Evolutionary conservation across 2,797 vertebrate genomes (phyloP).

Genomic region (Amazona ochrocephala): DNA sequence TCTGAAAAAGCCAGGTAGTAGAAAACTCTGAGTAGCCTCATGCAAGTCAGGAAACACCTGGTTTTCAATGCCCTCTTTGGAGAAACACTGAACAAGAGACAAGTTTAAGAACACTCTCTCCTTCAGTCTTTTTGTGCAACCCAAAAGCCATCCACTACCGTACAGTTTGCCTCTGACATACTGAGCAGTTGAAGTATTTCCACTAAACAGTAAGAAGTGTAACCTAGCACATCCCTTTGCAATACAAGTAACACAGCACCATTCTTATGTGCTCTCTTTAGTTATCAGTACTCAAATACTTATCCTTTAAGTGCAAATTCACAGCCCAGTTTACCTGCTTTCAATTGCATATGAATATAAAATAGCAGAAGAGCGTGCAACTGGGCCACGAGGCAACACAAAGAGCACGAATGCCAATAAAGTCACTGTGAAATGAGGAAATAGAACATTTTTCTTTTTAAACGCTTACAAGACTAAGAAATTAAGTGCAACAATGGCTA

Average conservation of each 20-base stretch:
- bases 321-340: not conserved
- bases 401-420: not conserved
- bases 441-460: fast-evolving
- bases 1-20: not conserved
- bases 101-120: not conserved
- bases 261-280: not conserved
- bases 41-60: not conserved
- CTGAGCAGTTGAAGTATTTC: not conserved
- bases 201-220: not conserved
- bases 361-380: not conserved
- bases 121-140: not conserved
- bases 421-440: not conserved
- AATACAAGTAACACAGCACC: fast-evolving
- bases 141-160: not conserved
- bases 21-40: not conserved
- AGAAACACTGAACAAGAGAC: not conserved
- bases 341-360: not conserved
- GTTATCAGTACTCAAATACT: not conserved
- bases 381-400: not conserved
- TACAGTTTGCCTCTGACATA: not conserved
- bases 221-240: not conserved
- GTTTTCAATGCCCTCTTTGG: not conserved
- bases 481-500: not conserved
- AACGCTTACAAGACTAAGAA: not conserved
- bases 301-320: not conserved